Conservation (phyloP, 2,113 vertebrate genomes). For the Anguilla japonica region DNA sequence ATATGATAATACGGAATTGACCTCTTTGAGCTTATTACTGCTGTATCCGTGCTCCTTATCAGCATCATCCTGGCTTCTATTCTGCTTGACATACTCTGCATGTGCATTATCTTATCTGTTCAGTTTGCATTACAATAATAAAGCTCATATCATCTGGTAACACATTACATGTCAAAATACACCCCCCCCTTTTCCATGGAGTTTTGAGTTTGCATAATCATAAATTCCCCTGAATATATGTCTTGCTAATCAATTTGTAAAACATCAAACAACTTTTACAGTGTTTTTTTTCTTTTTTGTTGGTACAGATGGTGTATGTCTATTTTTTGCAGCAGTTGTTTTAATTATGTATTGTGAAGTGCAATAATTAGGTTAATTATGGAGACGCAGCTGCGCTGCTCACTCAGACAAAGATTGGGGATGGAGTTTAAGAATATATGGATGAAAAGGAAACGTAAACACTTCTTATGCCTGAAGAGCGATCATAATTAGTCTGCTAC, state of each 20-base stretch:
- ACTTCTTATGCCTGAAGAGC: not conserved
- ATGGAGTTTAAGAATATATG: slow-evolving; percentile 15
- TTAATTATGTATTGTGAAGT: not conserved
- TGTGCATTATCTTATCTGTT: not conserved
- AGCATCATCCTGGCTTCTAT: not conserved
- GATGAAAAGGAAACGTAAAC: not conserved
- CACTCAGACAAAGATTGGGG: not conserved
- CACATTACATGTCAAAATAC: not conserved
- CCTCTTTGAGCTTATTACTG: not conserved
- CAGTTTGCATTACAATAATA: not conserved
- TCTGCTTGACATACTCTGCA: not conserved
- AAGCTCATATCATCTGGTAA: not conserved
- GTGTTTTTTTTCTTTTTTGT: not conserved
- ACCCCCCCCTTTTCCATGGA: not conserved
- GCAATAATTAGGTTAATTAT: slow-evolving; percentile 16
- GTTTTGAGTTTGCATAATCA: not conserved
- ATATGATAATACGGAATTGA: slow-evolving; percentile 11
- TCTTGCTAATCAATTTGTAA: not conserved
- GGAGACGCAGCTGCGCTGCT: not conserved
- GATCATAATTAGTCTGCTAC: not conserved
- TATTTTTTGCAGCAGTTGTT: not conserved
- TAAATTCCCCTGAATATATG: not conserved
- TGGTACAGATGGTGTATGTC: not conserved
- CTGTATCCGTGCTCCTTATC: not conserved
- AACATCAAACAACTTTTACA: not conserved